These are phyloP conservation scores for Puffinus mauretanicus DNA, from an alignment of 2,113 vertebrate genomes.

Conservation along the genomic window DNA sequence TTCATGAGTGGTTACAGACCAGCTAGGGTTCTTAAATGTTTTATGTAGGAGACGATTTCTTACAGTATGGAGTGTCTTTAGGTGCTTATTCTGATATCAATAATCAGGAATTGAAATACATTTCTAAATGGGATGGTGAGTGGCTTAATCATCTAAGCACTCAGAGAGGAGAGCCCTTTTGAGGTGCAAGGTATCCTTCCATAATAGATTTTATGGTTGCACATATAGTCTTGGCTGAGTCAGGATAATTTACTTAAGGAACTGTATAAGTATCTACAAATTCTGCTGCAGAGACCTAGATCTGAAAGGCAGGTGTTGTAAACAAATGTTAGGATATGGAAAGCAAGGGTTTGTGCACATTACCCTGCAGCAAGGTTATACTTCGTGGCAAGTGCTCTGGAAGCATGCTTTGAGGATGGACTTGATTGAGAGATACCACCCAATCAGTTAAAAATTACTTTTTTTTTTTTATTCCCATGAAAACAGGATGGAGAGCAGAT, in stretches of 20 bases:
- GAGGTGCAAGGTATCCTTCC: not conserved
- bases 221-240: not conserved
- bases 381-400: not conserved
- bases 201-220: not conserved
- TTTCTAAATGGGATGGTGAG: not conserved
- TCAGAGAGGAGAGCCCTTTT: not conserved
- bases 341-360: not conserved
- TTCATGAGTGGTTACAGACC: not conserved
- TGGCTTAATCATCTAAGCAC: not conserved
- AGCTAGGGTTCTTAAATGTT: not conserved
- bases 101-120: not conserved
- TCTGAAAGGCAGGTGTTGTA: not conserved
- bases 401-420: not conserved
- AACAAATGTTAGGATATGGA: not conserved
- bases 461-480: not conserved
- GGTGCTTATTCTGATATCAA: not conserved
- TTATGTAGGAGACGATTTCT: not conserved
- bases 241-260: not conserved
- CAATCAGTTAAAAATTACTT: not conserved
- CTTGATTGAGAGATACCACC: not conserved
- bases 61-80: not conserved
- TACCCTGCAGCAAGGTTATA: fast-evolving
- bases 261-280: not conserved
- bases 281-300: not conserved
- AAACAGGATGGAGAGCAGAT: not conserved